These are phyloP conservation scores for Scelioninae gen. 2 DNA, from an alignment of 2,888 invertebrate species.

Conservation along the genomic window DNA sequence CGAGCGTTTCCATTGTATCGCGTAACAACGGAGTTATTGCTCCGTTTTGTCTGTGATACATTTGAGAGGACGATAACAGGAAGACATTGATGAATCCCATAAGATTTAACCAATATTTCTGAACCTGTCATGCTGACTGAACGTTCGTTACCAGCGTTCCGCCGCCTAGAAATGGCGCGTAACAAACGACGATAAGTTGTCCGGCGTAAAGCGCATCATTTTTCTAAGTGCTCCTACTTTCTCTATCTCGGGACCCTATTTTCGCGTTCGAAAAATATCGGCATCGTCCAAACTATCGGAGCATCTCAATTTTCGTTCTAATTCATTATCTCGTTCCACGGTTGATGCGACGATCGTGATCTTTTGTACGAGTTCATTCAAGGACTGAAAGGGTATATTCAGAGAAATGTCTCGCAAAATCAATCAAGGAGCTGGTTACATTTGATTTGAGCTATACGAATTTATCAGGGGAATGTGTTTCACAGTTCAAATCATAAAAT, in stretches of 20 bases:
- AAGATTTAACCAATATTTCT: constrained; percentile 56
- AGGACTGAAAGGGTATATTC: too few relatives aligned
- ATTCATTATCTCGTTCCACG: constrained; percentile 32
- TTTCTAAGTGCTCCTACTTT: constrained; percentile 42
- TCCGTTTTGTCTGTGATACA: constrained; percentile 59
- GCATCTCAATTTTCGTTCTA: constrained; percentile 38
- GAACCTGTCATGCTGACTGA: constrained; percentile 48
- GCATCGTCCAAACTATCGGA: constrained; percentile 23
- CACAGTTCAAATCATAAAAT: too few relatives aligned
- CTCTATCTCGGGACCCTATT: constrained; percentile 34
- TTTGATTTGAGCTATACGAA: too few relatives aligned
- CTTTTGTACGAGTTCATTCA: constrained; percentile 15
- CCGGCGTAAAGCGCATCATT: constrained; percentile 54
- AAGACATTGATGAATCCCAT: constrained; percentile 56
- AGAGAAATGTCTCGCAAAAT: too few relatives aligned
- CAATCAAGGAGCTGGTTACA: too few relatives aligned
- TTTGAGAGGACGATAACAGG: constrained; percentile 57
- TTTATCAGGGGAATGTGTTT: too few relatives aligned
- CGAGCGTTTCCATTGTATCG: constrained; percentile 47
- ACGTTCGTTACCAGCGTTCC: constrained; percentile 53
- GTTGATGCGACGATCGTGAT: constrained; percentile 16
- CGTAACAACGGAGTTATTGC: constrained; percentile 56
- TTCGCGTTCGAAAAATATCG: constrained; percentile 31
- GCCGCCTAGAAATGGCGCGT: constrained; percentile 39
- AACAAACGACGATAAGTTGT: constrained; percentile 58